These are phyloP conservation scores for Orthosia cruda DNA, from an alignment of 2,888 invertebrate species.

Conservation along the genomic window DNA sequence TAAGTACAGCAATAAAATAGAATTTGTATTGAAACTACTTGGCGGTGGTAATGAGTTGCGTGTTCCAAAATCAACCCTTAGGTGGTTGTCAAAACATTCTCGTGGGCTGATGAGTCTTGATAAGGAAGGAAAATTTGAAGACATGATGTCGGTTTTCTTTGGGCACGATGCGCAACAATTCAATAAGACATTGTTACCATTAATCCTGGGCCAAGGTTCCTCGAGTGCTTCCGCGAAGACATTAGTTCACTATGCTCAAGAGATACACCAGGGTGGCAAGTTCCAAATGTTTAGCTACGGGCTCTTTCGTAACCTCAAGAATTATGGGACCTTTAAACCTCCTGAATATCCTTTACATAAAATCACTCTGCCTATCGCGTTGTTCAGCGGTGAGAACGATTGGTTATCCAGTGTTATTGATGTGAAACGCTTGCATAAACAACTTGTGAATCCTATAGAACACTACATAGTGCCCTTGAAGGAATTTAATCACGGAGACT, in stretches of 20 bases:
- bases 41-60: constrained; percentile 94
- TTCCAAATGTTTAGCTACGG: constrained; percentile 95
- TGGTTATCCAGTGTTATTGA: constrained; percentile 94
- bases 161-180: constrained; percentile 94
- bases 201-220: constrained; percentile 93
- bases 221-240: constrained; percentile 95
- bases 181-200: constrained; percentile 93
- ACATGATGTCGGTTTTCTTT: constrained; percentile 94
- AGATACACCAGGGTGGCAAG: constrained; percentile 89
- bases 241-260: constrained; percentile 93
- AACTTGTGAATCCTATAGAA: constrained; percentile 91
- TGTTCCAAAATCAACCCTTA: constrained; percentile 92
- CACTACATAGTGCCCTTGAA: constrained; percentile 92
- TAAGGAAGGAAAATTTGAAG: constrained; percentile 93
- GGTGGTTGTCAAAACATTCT: constrained; percentile 92
- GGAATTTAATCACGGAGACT: constrained; percentile 95
- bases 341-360: constrained; percentile 92
- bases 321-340: constrained; percentile 92
- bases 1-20: constrained; percentile 92
- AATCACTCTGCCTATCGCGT: constrained; percentile 92
- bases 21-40: constrained; percentile 92
- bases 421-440: constrained; percentile 90
- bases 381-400: constrained; percentile 94
- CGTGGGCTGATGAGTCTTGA: constrained; percentile 91
- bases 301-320: constrained; percentile 87